These are phyloP conservation scores for Pteropus alecto DNA, from an alignment of 2,113 vertebrate genomes.

Conservation along the genomic window DNA sequence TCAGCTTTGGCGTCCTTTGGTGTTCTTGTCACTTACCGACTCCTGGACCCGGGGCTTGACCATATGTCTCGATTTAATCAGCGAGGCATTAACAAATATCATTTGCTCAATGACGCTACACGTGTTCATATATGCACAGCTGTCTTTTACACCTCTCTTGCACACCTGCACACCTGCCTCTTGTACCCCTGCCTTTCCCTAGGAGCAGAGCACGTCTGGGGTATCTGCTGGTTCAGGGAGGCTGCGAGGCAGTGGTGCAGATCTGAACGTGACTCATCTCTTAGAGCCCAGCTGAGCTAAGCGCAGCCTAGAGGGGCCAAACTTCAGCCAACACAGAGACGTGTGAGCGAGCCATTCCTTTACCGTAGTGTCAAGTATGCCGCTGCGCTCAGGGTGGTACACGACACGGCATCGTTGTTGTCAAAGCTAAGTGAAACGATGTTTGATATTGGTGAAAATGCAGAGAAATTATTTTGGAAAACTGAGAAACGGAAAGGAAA, in stretches of 20 bases:
- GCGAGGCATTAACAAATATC: not conserved
- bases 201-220: not conserved
- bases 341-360: not conserved
- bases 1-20: not conserved
- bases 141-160: not conserved
- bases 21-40: too few relatives aligned
- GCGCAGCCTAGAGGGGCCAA: not conserved
- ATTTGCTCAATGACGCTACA: not conserved
- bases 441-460: not conserved
- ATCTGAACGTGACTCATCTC: not conserved
- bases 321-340: not conserved
- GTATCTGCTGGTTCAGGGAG: not conserved
- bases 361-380: not conserved
- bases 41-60: not conserved
- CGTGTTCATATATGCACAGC: not conserved
- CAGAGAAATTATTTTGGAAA: not conserved
- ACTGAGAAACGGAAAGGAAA: not conserved
- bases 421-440: not conserved
- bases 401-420: accelerated
- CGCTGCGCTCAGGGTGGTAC: not conserved
- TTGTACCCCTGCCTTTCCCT: not conserved
- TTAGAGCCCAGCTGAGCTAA: not conserved
- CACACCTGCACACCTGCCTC: not conserved
- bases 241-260: not conserved
- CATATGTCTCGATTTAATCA: not conserved